phyloP scores from a whole-genome alignment of 2,797 vertebrate species.

The Eulemur mongoz region DNA sequence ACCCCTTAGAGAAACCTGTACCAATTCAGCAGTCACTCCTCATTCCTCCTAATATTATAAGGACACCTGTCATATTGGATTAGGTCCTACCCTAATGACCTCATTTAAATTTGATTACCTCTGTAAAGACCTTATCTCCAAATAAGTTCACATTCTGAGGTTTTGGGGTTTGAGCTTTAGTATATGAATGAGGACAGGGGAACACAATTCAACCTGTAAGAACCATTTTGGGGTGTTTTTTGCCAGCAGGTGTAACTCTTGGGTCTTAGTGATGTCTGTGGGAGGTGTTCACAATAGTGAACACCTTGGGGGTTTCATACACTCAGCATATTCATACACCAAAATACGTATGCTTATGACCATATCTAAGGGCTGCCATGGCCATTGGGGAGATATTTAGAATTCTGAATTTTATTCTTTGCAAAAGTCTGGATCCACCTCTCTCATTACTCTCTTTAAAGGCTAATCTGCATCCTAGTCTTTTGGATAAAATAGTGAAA shows the following conservation, averaged over 20 bases:
- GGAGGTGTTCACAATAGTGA: background rate
- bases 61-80: background rate
- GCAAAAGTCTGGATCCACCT: background rate
- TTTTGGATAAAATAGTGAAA: background rate
- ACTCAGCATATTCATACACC: background rate
- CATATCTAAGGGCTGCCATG: background rate
- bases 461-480: background rate
- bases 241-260: background rate
- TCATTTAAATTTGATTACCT: background rate
- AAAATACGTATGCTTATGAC: background rate
- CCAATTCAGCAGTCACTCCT: background rate
- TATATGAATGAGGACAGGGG: background rate
- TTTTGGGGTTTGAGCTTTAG: background rate
- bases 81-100: background rate
- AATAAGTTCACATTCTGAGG: background rate
- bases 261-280: background rate
- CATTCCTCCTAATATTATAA: slow-evolving; percentile 15
- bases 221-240: background rate
- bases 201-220: background rate
- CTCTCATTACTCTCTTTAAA: background rate
- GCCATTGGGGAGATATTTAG: background rate
- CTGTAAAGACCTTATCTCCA: background rate
- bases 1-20: background rate
- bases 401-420: background rate
- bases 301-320: background rate